Evolutionary conservation across 1,140 invertebrate species (phyloP), one percentile per base, ranked within the genome.

Genomic region (Thaumetopoea pityocampa): DNA sequence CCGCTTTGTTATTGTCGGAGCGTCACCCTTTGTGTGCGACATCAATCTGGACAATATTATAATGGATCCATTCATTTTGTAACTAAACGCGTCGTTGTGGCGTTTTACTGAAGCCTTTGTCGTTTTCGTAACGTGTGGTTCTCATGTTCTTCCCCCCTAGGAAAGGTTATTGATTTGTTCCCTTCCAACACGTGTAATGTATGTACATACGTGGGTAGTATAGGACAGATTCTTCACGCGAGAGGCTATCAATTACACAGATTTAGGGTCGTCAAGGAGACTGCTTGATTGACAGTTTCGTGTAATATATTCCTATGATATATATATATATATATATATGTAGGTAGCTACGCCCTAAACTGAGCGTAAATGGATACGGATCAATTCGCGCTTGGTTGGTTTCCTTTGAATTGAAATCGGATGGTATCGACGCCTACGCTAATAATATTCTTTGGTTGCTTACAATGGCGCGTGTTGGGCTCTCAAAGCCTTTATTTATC

Each of bases 211-310:
- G 6, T 45, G 33, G 19, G 32, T 35, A 30, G 35, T 30, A 26
- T 32, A 23, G 6, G 22, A 33, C 44, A 49, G 27, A 46, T 38
- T 47, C 43, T 35, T 35, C 19, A 41, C 38, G 38, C 30, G 33
- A 47, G 46, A 49, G 33, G 53, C 62, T 61, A 63, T 69, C 59
- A 61, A 69, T 69, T 64, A 57, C 60, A 54, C 51, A 33, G 47
- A 35, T 15, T 23, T 11, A 11, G 30, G 45, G 41, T 57, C 51
- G 62, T 57, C 63, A 51, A 52, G 55, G 53, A 58, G 49, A 59
- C 55, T 37, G 41, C 46, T 47, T 69, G 62, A 69, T 69, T 66
- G 66, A 66, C 66, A 61, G 50, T 46, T 59, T 49, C 45, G 52
- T 45, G 41, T 65, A 58, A 63, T 57, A 49, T 54, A 51, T 26